These are phyloP conservation scores for Dynastes grantii DNA, from an alignment of 2,888 invertebrate genomes.

Conservation along the genomic window DNA sequence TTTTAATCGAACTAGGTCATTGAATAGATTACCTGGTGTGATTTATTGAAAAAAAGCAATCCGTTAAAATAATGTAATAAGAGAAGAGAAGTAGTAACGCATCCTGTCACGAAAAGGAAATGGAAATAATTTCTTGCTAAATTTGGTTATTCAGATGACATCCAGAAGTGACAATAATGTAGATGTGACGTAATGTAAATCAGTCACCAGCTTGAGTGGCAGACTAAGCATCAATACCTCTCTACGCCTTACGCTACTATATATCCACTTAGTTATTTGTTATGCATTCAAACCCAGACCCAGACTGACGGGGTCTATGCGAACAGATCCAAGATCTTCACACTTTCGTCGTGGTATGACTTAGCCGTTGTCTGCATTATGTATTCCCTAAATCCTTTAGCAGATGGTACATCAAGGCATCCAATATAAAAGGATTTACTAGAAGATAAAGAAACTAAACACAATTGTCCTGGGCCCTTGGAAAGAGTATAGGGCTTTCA, in stretches of 20 bases:
- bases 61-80: conserved; percentile 1
- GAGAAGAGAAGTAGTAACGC: neutral
- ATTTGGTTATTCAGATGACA: conserved; percentile 55
- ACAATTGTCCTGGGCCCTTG: conserved; percentile 42
- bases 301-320: conserved; percentile 64
- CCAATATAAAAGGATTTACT: conserved; percentile 60
- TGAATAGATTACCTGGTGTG: no score
- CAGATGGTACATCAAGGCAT: conserved; percentile 64
- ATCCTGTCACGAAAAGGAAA: conserved; percentile 15
- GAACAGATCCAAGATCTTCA: conserved; percentile 59
- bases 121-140: conserved; percentile 48
- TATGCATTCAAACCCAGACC: conserved; percentile 68
- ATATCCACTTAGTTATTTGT: conserved; percentile 69
- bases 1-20: no score
- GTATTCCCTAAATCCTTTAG: conserved; percentile 67
- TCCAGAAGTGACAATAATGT: conserved; percentile 58
- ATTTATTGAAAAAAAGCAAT: no score
- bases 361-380: conserved; percentile 66
- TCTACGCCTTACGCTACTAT: conserved; percentile 53
- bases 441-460: conserved; percentile 55
- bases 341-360: conserved; percentile 63
- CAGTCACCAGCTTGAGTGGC: conserved; percentile 63
- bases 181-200: conserved; percentile 63
- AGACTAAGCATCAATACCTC: conserved; percentile 63
- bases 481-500: neutral